Percentiles rank a stretch among this genome's conserved stretches.
Conservation (phyloP, 2,113 vertebrate species). For the Pipa parva region DNA sequence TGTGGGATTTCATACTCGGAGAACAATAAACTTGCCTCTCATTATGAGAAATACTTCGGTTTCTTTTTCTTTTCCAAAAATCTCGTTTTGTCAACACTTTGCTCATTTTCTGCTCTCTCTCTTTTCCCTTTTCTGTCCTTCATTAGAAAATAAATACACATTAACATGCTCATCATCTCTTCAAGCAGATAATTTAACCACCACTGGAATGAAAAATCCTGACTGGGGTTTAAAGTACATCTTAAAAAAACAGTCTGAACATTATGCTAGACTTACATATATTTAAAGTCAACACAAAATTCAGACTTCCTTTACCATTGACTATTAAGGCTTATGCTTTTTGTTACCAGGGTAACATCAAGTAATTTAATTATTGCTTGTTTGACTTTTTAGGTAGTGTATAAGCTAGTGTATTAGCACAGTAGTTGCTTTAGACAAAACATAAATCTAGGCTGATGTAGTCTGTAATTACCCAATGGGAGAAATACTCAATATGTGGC, state of each 20-base stretch:
- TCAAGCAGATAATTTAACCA: neutral
- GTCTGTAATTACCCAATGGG: conserved; percentile 30
- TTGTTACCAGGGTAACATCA: conserved; percentile 24
- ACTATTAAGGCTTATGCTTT: neutral
- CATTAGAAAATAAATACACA: neutral
- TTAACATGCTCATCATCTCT: neutral
- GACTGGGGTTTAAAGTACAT: too few species aligned
- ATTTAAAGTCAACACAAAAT: conserved; percentile 22
- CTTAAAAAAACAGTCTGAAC: too few species aligned
- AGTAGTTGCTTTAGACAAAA: conserved; percentile 33
- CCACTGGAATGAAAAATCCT: neutral
- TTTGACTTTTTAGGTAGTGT: conserved; percentile 12
- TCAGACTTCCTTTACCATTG: conserved; percentile 1
- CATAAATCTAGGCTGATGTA: conserved; percentile 37
- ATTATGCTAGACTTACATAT: too few species aligned
- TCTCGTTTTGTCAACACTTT: neutral
- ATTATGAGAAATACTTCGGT: neutral
- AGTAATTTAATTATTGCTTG: conserved; percentile 20
- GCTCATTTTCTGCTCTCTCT: neutral
- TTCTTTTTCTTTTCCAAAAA: neutral
- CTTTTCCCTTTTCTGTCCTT: neutral
- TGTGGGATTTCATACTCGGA: conserved; percentile 3
- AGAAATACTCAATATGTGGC: conserved; percentile 32
- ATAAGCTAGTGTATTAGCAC: conserved; percentile 28
- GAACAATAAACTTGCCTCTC: neutral